Evolutionary conservation across 2,888 invertebrate genomes (phyloP), one percentile per base, ranked within the genome.

Genomic region (Drosophila setosimentum): DNA sequence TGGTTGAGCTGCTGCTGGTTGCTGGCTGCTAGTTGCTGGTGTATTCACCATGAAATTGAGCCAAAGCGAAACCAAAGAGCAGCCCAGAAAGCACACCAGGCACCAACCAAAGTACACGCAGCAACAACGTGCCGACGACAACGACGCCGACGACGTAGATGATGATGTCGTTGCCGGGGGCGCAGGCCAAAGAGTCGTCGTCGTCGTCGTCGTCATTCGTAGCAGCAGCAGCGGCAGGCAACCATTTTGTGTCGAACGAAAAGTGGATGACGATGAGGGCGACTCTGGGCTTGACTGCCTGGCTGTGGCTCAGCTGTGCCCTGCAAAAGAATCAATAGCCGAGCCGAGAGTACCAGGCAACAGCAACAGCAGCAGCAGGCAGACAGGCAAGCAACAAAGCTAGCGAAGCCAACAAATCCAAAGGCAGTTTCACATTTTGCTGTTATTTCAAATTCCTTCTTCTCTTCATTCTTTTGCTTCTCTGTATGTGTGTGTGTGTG

Each of bases 41-140:
- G 75, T 73, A 81, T 82, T 81, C 82, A 84, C 89, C 89, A 89
- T 87, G 87, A 87, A 89, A 87, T 87, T 78, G 83, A 85, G 89
- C 87, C 89, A 89, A 87, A 87, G 82, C 83, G 81, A 79, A 88
- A 78, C 86, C 81, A 80, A 80, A 80, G 78, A 80, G 81, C 79
- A 80, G 33, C 69, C 67, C 64, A 78, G 74, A 63, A 76, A 79
- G 80, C 69, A 59, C 75, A 54, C 54, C 54, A 54, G 27, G 27
- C 77, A 77, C 66, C 67, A 64, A 62, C 64, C 68, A 80, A 54
- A 54, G 83, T 70, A 75, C 76, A 84, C 81, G 81, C 83, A 83
- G 85, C 76, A 68, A 68, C 78, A 76, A 81, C 83, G 83, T 86
- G 87, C 85, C 32, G 4, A 51, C 35, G 35, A 37, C 54, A 4